These are phyloP conservation scores for Mythimna impura DNA, from an alignment of 2,888 invertebrate genomes.

Conservation along the genomic window DNA sequence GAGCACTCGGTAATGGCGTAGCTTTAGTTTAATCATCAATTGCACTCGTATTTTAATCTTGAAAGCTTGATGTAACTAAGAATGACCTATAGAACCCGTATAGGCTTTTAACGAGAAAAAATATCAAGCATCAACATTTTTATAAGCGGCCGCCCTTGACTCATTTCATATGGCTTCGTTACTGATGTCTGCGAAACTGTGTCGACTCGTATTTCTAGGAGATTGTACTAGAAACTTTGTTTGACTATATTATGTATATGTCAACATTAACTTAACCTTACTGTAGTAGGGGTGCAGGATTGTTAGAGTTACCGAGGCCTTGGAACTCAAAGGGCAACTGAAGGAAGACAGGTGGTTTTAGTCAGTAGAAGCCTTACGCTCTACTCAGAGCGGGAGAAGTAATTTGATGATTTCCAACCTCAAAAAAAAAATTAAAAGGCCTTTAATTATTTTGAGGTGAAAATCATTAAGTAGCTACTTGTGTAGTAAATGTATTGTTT, in stretches of 20 bases:
- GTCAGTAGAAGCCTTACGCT: too few species aligned
- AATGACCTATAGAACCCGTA: not conserved
- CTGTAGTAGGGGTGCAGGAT: not conserved
- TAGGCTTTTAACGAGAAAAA: slow-evolving; percentile 16
- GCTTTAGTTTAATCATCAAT: not conserved
- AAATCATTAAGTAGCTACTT: too few species aligned
- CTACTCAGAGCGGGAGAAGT: too few species aligned
- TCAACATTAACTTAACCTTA: not conserved
- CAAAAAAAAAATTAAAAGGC: too few species aligned
- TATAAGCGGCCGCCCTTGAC: slow-evolving; percentile 29
- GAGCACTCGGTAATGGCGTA: too few species aligned
- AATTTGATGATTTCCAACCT: too few species aligned
- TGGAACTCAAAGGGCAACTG: too few species aligned
- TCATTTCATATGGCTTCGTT: slow-evolving; percentile 37
- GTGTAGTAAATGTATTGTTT: too few species aligned
- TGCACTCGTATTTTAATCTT: not conserved
- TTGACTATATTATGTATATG: slow-evolving; percentile 3
- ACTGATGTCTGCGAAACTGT: slow-evolving; percentile 9
- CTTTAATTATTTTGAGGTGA: too few species aligned
- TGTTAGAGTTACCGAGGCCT: too few species aligned
- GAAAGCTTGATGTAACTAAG: not conserved
- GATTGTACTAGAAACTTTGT: slow-evolving; percentile 8
- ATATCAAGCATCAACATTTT: slow-evolving; percentile 9
- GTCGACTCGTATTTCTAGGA: slow-evolving; percentile 11
- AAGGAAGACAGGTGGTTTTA: too few species aligned